Percentiles rank a stretch among this genome's conserved stretches.
phyloP scores from a whole-genome alignment of 1,140 invertebrate genomes.

The Tyrophagus putrescentiae region DNA sequence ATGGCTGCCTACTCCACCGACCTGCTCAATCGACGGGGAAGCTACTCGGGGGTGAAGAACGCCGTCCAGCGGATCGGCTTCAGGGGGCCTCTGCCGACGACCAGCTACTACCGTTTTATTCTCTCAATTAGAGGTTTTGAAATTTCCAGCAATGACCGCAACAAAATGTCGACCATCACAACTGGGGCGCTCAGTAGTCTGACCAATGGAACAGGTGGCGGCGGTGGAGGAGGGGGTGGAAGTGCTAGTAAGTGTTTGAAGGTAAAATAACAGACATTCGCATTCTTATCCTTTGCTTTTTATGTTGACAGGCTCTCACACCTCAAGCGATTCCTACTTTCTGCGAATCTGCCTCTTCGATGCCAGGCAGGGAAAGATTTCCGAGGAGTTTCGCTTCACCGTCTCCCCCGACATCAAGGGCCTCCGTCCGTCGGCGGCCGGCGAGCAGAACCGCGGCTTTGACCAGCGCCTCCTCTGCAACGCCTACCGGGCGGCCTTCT shows the following conservation, averaged over 20 bases:
- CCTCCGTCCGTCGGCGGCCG: neutral
- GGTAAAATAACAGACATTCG: too few relatives aligned
- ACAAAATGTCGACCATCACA: neutral
- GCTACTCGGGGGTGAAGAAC: slow-evolving; percentile 1
- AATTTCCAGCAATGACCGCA: neutral
- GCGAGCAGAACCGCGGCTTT: slow-evolving; percentile 12
- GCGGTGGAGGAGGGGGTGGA: too few relatives aligned
- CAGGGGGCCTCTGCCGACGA: neutral
- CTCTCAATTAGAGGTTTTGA: neutral
- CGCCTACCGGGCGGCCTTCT: neutral
- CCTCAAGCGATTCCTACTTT: slow-evolving; percentile 7
- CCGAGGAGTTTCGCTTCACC: slow-evolving; percentile 85
- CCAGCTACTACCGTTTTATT: neutral
- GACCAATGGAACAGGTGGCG: too few relatives aligned
- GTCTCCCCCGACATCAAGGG: slow-evolving; percentile 32
- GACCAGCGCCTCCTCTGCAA: neutral
- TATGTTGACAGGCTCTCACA: too few relatives aligned
- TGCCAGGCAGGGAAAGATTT: slow-evolving; percentile 66
- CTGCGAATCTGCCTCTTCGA: slow-evolving; percentile 37
- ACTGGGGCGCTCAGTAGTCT: neutral
- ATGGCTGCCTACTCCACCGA: neutral
- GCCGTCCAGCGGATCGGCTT: neutral
- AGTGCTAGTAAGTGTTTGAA: too few relatives aligned
- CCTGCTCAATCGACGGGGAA: neutral
- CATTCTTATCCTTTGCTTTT: too few relatives aligned